Percentiles rank a stretch among this genome's conserved stretches.
Evolutionary conservation across 2,797 vertebrate species (phyloP).

Genomic region (Cirrhinus molitorella): DNA sequence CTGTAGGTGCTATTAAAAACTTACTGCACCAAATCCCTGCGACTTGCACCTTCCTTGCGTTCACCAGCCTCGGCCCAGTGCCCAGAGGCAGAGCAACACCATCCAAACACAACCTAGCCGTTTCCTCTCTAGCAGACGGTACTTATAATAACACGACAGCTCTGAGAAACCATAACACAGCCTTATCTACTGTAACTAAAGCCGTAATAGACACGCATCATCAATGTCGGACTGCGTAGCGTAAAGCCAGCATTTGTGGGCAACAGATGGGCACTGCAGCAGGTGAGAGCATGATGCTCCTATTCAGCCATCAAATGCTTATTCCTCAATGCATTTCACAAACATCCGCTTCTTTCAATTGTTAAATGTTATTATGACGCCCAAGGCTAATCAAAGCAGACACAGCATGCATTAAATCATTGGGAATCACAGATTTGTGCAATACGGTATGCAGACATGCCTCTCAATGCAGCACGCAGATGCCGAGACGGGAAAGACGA

Average conservation of each 20-base stretch:
- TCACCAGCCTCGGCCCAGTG: conserved; percentile 59
- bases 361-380: not conserved
- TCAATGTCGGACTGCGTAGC: conserved; percentile 32
- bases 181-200: conserved; percentile 9
- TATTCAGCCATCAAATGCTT: conserved; percentile 27
- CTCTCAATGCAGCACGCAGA: conserved; percentile 44
- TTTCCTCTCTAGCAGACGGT: conserved; percentile 37
- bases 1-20: conserved; percentile 72
- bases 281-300: conserved; percentile 47
- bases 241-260: conserved; percentile 44
- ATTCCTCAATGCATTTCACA: conserved; percentile 1
- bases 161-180: conserved; percentile 3
- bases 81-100: conserved; percentile 56
- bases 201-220: not conserved
- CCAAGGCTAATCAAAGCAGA: not conserved
- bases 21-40: conserved; percentile 84
- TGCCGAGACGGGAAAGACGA: not conserved
- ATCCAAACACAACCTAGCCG: conserved; percentile 29
- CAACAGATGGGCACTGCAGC: conserved; percentile 59
- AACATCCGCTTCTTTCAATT: not conserved
- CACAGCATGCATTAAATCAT: conserved; percentile 8
- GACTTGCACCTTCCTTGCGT: conserved; percentile 66
- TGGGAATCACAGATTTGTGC: conserved; percentile 18
- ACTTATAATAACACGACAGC: conserved; percentile 11
- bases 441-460: conserved; percentile 47